Conservation (phyloP, 2,888 invertebrate genomes). For the Synergus gifuensis region DNA sequence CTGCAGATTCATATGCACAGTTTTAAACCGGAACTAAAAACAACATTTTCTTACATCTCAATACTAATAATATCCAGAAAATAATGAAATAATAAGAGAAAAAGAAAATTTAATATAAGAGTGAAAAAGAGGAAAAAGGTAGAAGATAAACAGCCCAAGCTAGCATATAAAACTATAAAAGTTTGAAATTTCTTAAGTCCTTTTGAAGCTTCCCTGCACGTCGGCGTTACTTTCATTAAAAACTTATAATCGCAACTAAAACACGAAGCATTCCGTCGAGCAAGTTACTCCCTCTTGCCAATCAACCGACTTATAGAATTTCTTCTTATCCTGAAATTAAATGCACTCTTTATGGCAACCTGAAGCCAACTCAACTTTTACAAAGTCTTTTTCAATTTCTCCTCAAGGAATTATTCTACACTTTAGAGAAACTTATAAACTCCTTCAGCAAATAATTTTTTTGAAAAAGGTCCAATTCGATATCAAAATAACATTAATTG, state of each 20-base stretch:
- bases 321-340: slow-evolving; percentile 18
- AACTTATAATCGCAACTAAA: slow-evolving; percentile 30
- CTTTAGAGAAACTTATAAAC: not conserved
- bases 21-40: not conserved
- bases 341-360: not conserved
- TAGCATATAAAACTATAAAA: not conserved
- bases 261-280: not conserved
- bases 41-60: no score
- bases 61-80: no score
- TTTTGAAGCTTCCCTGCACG: not conserved
- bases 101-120: not conserved
- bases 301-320: slow-evolving; percentile 16
- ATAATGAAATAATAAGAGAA: not conserved
- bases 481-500: not conserved
- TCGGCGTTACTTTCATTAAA: slow-evolving; percentile 9
- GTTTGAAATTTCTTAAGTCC: slow-evolving; percentile 10
- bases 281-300: not conserved
- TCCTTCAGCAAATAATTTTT: not conserved
- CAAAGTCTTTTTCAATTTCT: not conserved
- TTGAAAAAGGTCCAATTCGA: not conserved
- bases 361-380: not conserved
- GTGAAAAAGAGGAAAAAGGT: not conserved
- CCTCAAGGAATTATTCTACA: not conserved
- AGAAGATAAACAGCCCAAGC: not conserved
- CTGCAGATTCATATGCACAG: not conserved